Base-by-base conservation (phyloP, 1,140 invertebrate species). In the Proctacanthus coquilletti region DNA sequence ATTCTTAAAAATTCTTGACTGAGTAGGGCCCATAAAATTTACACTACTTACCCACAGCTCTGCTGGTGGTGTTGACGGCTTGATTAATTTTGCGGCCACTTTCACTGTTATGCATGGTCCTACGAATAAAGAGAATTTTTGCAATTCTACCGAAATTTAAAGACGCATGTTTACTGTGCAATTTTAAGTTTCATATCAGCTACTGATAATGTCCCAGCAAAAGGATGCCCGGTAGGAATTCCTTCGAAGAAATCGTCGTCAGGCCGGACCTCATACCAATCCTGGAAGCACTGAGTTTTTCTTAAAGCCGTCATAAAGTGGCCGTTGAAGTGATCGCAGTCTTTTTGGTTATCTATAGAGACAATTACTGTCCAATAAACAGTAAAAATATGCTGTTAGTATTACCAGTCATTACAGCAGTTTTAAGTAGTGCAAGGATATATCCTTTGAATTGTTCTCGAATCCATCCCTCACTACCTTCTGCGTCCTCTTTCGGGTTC, bases 401-500 rank as follows among this genome's bases (percentile, higher is more conserved):
- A n/a, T 30, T 30, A 82, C 80, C 83, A 58, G 76, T 74, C 40
- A 82, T 66, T 35, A 86, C 62, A 14, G 82, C 80, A 14, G 85
- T 87, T 42, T 84, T 70, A 38, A 98, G 53, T 21, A 98, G 64
- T 46, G 85, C 86, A 40, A 94, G 66, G 27, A 96, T 69, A 60
- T 98, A 98, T 33, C 82, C 75, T 46, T 81, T 77, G 62, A 98
- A 97, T 58, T 98, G 93, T 25, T 87, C 77, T 45, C 94, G 66
- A 27, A 98, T 81, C 95, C 94, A 98, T 48, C 92, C 83, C 53
- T 94, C 87, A 18, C 85, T 84, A 13, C 89, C 89, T 65, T 91
- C 84, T 20, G 74, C 74, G 61, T 88, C 83, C 48, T 84, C 75
- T 45, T 76, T 75, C 10, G 83, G 77, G 39, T 78, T 71, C 13